Conservation (phyloP, 2,888 invertebrate genomes). For the Microctonus hyperodae region DNA sequence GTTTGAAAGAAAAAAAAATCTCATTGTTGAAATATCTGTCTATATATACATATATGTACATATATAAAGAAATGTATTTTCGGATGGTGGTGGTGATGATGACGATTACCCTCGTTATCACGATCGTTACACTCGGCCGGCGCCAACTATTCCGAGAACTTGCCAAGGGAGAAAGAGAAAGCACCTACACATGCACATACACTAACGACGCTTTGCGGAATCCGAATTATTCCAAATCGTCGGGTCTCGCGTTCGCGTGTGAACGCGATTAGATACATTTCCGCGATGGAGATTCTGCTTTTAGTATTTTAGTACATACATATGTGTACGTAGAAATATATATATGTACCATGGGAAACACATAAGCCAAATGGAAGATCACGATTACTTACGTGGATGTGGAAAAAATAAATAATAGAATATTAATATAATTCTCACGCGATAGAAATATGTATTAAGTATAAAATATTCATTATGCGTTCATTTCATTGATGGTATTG, state of each 20-base stretch:
- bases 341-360: background rate
- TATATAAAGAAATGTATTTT: background rate
- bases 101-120: conserved; percentile 35
- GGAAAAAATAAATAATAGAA: background rate
- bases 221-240: conserved; percentile 34
- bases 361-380: background rate
- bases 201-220: conserved; percentile 24
- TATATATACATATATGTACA: no score
- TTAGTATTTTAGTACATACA: no score
- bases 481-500: background rate
- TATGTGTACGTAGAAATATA: no score
- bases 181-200: conserved; percentile 20
- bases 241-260: conserved; percentile 24
- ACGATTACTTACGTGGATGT: background rate
- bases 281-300: conserved; percentile 20
- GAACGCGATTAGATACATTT: conserved; percentile 33
- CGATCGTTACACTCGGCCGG: conserved; percentile 27
- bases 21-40: background rate
- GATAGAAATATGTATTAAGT: background rate
- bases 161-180: background rate
- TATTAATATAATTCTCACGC: background rate
- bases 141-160: conserved; percentile 34
- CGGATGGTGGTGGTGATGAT: conserved; percentile 1
- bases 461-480: background rate
- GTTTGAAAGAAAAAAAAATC: conserved; percentile 2